Percentiles rank a stretch among this genome's conserved stretches.
Evolutionary conservation across 2,888 invertebrate genomes (phyloP).

Genomic region (Embidobia sp.): DNA sequence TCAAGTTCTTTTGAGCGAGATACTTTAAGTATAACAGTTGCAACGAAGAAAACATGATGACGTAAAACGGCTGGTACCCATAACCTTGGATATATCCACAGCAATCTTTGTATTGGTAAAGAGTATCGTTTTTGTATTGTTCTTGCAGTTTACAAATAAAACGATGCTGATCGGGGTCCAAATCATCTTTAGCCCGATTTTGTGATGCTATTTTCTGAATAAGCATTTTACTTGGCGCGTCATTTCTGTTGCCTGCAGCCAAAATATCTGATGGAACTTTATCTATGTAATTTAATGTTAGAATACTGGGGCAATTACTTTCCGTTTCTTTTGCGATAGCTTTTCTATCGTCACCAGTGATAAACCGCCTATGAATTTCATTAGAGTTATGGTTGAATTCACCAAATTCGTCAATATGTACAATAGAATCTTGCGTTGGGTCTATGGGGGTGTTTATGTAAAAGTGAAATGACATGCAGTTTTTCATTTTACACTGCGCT

Average conservation of each 20-base stretch:
- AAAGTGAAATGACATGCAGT: conserved; percentile 19
- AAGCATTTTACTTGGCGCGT: conserved; percentile 3
- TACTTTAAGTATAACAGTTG: conserved; percentile 15
- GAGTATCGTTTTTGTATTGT: neutral
- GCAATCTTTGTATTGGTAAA: too few species aligned
- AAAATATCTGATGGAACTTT: conserved; percentile 8
- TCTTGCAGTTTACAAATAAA: neutral
- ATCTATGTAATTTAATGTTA: neutral
- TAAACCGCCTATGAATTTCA: conserved; percentile 8
- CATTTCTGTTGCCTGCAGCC: conserved; percentile 15
- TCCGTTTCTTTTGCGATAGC: too few species aligned
- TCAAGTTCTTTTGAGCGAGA: conserved; percentile 1
- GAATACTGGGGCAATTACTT: too few species aligned
- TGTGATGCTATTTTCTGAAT: conserved; percentile 18
- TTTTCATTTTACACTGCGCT: conserved; percentile 1
- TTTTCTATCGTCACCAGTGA: conserved; percentile 13
- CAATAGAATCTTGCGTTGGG: neutral
- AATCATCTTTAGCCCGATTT: conserved; percentile 14
- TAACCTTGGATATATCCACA: neutral
- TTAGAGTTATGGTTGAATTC: neutral
- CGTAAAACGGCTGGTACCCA: conserved; percentile 20
- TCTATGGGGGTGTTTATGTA: neutral
- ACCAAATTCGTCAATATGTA: neutral
- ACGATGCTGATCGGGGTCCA: neutral
- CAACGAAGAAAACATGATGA: conserved; percentile 18